Evolutionary conservation across 2,888 invertebrate genomes (phyloP).

Genomic region (Rhamphomyia laevipes): DNA sequence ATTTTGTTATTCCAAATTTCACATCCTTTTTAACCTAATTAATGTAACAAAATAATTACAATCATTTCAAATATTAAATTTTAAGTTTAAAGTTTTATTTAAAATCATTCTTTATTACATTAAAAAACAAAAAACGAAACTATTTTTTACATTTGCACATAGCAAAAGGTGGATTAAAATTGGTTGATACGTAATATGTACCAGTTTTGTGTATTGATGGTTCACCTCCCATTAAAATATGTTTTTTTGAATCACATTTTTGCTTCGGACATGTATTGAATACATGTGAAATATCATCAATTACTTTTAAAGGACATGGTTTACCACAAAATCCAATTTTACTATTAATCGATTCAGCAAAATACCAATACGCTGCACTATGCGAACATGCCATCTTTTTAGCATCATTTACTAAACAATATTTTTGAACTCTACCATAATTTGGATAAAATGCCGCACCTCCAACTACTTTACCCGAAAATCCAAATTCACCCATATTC

Average conservation of each 20-base stretch:
- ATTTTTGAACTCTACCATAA: background rate
- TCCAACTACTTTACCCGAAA: conserved; percentile 15
- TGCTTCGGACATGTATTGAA: background rate
- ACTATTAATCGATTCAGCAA: conserved; percentile 11
- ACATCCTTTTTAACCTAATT: too few relatives aligned
- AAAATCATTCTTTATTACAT: too few relatives aligned
- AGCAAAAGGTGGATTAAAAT: too few relatives aligned
- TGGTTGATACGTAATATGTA: background rate
- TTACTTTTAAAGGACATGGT: conserved; percentile 5
- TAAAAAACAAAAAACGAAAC: too few relatives aligned
- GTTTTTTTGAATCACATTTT: conserved; percentile 11
- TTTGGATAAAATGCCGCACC: conserved; percentile 14
- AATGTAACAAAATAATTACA: too few relatives aligned
- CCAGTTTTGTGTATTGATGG: conserved; percentile 8
- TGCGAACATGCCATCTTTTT: background rate
- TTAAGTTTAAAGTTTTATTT: too few relatives aligned
- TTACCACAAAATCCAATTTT: conserved; percentile 5
- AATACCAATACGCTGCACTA: background rate
- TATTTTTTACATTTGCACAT: too few relatives aligned
- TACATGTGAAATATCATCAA: too few relatives aligned
- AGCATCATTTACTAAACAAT: background rate
- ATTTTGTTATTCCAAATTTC: too few relatives aligned
- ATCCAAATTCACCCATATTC: background rate
- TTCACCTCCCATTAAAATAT: conserved; percentile 11
- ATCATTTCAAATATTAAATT: too few relatives aligned